phyloP scores from a whole-genome alignment of 2,113 vertebrate species.

The Steatornis caripensis region DNA sequence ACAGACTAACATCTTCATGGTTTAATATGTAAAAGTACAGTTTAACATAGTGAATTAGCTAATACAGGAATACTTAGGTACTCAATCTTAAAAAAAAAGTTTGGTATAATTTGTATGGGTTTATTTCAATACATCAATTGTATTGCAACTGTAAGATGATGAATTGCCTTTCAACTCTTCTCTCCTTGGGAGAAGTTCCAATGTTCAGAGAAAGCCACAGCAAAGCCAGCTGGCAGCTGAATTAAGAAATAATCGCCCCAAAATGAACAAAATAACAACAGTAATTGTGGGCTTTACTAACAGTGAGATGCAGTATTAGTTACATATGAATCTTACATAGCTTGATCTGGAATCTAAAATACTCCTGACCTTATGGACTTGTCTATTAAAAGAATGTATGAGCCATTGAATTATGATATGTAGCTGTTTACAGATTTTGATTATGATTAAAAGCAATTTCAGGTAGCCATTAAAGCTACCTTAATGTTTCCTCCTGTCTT shows the following conservation, averaged over 20 bases:
- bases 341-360: background rate
- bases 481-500: background rate
- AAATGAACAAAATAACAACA: background rate
- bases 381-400: background rate
- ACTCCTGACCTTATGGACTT: background rate
- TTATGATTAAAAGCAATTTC: background rate
- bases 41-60: background rate
- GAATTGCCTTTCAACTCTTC: background rate
- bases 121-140: background rate
- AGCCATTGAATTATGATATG: background rate
- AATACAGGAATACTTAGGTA: background rate
- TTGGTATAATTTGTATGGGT: accelerated
- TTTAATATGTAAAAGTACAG: background rate
- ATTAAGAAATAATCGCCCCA: background rate
- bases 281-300: background rate
- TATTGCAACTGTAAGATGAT: background rate
- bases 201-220: background rate
- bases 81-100: too few relatives aligned
- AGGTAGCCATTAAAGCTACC: background rate
- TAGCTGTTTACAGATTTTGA: background rate
- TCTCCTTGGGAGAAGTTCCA: background rate
- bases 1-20: background rate
- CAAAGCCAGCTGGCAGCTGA: background rate
- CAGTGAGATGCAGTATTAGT: background rate
- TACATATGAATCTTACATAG: background rate